Conservation (phyloP, 2,113 vertebrate genomes). For the Erinaceus europaeus region DNA sequence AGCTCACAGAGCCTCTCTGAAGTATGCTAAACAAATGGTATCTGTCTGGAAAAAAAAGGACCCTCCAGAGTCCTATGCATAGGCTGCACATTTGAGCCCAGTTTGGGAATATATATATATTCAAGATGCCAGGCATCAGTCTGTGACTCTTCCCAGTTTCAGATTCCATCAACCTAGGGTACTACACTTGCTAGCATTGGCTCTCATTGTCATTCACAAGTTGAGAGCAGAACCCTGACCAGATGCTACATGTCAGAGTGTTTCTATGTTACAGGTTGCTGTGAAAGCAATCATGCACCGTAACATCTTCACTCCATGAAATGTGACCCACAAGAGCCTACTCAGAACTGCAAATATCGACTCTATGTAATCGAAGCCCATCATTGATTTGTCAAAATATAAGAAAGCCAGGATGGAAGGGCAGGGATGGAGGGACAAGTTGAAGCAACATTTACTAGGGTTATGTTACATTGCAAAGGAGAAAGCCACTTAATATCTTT, state of each 20-base stretch:
- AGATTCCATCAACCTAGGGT: not conserved
- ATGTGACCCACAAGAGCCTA: not conserved
- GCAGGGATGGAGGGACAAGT: not conserved
- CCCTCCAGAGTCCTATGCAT: not conserved
- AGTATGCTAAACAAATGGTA: not conserved
- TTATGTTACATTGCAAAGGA: not conserved
- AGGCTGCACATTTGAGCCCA: not conserved
- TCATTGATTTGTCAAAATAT: not conserved
- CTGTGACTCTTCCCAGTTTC: not conserved
- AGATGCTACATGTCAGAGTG: rapidly evolving
- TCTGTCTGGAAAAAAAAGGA: not conserved
- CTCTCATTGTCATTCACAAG: not conserved
- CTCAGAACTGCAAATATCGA: not conserved
- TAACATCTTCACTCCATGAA: not conserved
- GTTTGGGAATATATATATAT: not conserved
- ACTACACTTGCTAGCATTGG: not conserved
- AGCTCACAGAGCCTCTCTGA: not conserved
- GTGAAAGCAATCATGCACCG: not conserved
- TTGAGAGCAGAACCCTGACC: not conserved
- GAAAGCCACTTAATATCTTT: not conserved
- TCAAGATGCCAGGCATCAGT: not conserved
- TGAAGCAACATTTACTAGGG: not conserved
- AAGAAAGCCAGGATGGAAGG: not conserved
- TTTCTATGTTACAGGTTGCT: not conserved
- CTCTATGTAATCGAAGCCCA: not conserved